Percentiles rank a stretch among this genome's conserved stretches.
These are phyloP conservation scores for Willisornis vidua DNA, from an alignment of 2,113 vertebrate genomes.

Conservation along the genomic window DNA sequence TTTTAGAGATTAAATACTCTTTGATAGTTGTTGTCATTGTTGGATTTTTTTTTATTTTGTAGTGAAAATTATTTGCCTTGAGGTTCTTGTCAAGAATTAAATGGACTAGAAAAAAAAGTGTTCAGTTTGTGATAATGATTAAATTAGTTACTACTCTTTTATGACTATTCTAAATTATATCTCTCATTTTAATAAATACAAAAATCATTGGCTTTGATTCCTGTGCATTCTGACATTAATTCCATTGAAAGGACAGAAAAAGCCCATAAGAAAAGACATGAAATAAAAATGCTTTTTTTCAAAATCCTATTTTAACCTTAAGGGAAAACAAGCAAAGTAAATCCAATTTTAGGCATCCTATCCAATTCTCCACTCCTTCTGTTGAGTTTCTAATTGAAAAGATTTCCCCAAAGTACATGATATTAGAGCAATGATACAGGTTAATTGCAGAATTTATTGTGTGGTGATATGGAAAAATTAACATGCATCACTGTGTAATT, in stretches of 20 bases:
- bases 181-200: not conserved
- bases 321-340: constrained; percentile 7
- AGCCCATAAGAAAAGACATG: not conserved
- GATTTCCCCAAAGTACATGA: constrained; percentile 34
- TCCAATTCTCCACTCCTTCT: not conserved
- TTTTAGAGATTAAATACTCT: not conserved
- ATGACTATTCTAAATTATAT: not conserved
- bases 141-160: not conserved
- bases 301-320: not conserved
- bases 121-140: not conserved
- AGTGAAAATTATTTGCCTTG: not conserved
- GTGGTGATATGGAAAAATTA: constrained; percentile 38
- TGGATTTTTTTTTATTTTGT: not conserved
- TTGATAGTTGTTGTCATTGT: not conserved
- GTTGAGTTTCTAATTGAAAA: constrained; percentile 50
- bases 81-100: not conserved
- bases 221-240: not conserved
- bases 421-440: constrained; percentile 29
- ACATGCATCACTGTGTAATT: constrained; percentile 7
- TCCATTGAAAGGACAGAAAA: not conserved
- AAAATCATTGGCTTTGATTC: not conserved
- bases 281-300: not conserved
- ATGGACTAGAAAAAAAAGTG: not conserved
- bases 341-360: constrained; percentile 26
- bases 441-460: constrained; percentile 48